A percentile compares a stretch with the other conserved stretches of the same genome.
Evolutionary conservation across 2,113 vertebrate species (phyloP).

Genomic region (Oxyura jamaicensis): DNA sequence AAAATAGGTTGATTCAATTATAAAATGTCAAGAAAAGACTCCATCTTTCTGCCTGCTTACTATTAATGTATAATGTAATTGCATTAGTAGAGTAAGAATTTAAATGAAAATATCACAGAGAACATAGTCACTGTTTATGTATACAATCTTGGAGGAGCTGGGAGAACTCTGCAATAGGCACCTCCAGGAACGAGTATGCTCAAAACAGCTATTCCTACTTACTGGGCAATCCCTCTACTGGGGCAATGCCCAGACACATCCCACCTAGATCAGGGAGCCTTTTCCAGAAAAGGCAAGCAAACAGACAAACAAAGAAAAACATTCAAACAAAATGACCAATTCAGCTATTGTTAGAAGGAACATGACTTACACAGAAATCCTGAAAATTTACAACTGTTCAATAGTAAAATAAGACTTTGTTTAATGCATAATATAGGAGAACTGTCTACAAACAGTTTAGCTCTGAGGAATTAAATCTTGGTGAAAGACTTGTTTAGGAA

Average conservation of each 20-base stretch:
- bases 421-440: background rate
- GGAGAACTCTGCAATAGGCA: background rate
- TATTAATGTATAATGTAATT: background rate
- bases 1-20: background rate
- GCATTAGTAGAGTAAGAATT: background rate
- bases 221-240: background rate
- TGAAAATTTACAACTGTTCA: background rate
- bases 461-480: background rate
- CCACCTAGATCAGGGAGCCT: background rate
- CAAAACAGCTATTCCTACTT: background rate
- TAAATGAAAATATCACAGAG: background rate
- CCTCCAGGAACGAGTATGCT: fast-evolving
- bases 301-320: too few species aligned
- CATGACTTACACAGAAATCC: background rate
- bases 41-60: background rate
- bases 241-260: background rate
- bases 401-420: background rate
- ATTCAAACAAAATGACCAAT: background rate
- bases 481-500: background rate
- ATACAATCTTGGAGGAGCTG: background rate
- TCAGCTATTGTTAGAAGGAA: background rate
- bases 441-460: background rate
- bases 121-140: background rate
- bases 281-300: background rate
- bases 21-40: background rate